Percentiles rank a stretch among this genome's conserved stretches.
phyloP scores from a whole-genome alignment of 2,888 invertebrate species.

The Spilosoma lubricipeda region DNA sequence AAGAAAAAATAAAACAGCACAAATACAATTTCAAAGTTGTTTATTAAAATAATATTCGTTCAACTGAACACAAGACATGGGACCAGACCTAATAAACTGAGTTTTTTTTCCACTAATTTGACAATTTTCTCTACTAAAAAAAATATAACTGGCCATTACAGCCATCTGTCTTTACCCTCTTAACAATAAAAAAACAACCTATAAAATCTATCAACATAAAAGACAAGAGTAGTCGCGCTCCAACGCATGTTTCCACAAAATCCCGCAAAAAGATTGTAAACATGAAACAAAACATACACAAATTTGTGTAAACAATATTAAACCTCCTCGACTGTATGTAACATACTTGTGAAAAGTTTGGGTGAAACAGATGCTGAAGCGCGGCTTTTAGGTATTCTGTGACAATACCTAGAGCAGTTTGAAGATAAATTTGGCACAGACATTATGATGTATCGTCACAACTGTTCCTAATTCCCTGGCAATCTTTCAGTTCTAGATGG shows the following conservation, averaged over 20 bases:
- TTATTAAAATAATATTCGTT: conserved; percentile 87
- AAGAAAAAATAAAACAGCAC: conserved; percentile 60
- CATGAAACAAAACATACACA: conserved; percentile 29
- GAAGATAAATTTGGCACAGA: conserved; percentile 82
- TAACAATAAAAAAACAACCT: conserved; percentile 86
- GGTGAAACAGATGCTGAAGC: conserved; percentile 6
- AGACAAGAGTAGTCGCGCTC: conserved; percentile 32
- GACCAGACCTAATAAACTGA: conserved; percentile 84
- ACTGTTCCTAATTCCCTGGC: conserved; percentile 60
- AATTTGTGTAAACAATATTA: conserved; percentile 34
- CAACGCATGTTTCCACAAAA: conserved; percentile 53
- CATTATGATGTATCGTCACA: conserved; percentile 62
- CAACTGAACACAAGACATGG: conserved; percentile 85
- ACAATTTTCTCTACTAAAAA: conserved; percentile 77
- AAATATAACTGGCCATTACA: conserved; percentile 66
- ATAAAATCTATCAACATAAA: conserved; percentile 85
- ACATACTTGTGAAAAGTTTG: conserved; percentile 8
- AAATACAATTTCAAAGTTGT: conserved; percentile 81
- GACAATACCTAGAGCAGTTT: conserved; percentile 46
- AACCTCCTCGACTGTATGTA: not conserved
- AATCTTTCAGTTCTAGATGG: conserved; percentile 72
- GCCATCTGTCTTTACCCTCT: conserved; percentile 78
- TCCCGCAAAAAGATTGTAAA: conserved; percentile 54
- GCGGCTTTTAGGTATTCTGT: conserved; percentile 28
- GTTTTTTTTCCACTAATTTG: conserved; percentile 76